These are phyloP conservation scores for Pteromalus puparum DNA, from an alignment of 1,140 invertebrate species.

Conservation along the genomic window DNA sequence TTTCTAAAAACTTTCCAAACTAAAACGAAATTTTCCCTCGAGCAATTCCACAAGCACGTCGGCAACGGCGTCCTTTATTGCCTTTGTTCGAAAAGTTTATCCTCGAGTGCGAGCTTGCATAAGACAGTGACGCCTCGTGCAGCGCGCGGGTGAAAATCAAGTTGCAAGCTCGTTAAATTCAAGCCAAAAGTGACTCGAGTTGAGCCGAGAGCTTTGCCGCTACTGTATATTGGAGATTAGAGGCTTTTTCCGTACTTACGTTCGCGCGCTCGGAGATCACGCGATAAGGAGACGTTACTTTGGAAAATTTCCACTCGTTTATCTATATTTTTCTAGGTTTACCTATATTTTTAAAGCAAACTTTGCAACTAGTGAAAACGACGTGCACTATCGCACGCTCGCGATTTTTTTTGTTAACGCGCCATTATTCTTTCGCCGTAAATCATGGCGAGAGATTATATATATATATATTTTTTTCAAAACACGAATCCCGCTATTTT, in stretches of 20 bases:
- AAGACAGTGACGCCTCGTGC: not conserved
- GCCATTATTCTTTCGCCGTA: not conserved
- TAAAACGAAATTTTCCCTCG: no score
- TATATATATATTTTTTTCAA: not conserved
- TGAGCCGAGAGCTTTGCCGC: not conserved
- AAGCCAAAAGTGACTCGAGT: constrained; percentile 23
- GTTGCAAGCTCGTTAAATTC: constrained; percentile 37
- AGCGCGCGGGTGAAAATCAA: constrained; percentile 23
- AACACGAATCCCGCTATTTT: not conserved
- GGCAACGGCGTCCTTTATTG: not conserved
- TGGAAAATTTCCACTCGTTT: no score
- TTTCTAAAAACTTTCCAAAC: no score
- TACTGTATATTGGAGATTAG: not conserved
- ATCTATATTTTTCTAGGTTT: no score
- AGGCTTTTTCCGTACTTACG: not conserved
- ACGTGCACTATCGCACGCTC: no score
- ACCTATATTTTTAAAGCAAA: no score
- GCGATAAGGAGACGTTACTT: no score
- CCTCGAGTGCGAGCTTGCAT: not conserved
- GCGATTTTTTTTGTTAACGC: no score
- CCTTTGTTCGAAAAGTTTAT: constrained; percentile 34
- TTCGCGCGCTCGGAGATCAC: no score
- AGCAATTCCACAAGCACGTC: no score
- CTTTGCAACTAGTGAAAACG: no score
- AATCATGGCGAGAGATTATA: not conserved